A percentile compares a stretch with the other conserved stretches of the same genome.
Conservation (phyloP, 2,797 vertebrate genomes). For the Notoglanidium macrostoma region DNA sequence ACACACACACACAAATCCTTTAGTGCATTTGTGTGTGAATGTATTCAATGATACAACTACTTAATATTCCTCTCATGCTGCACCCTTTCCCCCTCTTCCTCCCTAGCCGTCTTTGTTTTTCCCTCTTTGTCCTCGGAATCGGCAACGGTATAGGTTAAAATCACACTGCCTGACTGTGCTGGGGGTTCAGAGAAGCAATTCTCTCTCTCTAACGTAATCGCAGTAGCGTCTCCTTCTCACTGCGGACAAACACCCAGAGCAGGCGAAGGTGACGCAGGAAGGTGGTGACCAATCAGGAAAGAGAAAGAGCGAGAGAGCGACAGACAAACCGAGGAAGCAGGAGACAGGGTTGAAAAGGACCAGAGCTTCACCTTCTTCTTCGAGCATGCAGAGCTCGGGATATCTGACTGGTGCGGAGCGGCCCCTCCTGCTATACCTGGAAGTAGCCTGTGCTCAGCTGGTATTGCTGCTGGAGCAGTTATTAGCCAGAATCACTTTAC, state of each 20-base stretch:
- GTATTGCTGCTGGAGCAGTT: not conserved
- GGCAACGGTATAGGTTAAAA: constrained; percentile 25
- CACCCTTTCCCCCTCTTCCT: not conserved
- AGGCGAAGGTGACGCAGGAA: constrained; percentile 19
- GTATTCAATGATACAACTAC: not conserved
- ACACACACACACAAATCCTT: not conserved
- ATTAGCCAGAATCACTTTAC: not conserved
- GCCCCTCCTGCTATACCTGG: not conserved
- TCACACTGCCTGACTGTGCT: not conserved
- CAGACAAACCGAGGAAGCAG: not conserved
- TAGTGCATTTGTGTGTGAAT: not conserved
- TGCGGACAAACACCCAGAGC: not conserved
- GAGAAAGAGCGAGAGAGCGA: too few species aligned
- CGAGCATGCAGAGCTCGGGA: not conserved
- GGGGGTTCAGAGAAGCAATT: constrained; percentile 9
- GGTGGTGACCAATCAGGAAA: constrained; percentile 29
- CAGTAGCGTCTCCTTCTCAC: constrained; percentile 13
- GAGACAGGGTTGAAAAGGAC: not conserved
- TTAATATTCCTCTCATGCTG: constrained; percentile 54
- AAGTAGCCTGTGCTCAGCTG: not conserved
- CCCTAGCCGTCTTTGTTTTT: not conserved
- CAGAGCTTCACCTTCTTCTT: not conserved
- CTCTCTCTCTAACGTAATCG: not conserved
- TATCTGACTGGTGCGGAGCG: not conserved
- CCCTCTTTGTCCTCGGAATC: constrained; percentile 4